phyloP scores from a whole-genome alignment of 2,888 invertebrate species.

The Onchidella celtica region DNA sequence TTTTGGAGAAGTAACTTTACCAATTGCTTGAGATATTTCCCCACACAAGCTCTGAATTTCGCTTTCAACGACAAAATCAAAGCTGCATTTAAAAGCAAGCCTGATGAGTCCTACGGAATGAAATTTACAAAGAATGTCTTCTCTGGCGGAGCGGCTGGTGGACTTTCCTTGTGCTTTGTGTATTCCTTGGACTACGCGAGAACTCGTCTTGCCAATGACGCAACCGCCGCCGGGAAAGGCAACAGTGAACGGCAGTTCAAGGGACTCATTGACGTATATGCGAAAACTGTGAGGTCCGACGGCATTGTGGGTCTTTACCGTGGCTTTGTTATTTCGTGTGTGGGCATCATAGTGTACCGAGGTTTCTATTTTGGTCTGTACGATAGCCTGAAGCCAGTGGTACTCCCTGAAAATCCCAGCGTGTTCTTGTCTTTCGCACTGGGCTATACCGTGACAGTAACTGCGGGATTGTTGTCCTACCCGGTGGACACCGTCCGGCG shows the following conservation, averaged over 20 bases:
- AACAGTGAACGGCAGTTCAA: constrained; percentile 88
- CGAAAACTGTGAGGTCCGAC: constrained; percentile 78
- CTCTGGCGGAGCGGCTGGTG: constrained; percentile 79
- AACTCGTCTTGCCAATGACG: constrained; percentile 79
- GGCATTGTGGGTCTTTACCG: constrained; percentile 80
- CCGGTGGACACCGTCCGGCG: constrained; percentile 96
- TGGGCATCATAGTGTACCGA: constrained; percentile 80
- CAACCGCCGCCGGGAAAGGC: constrained; percentile 73
- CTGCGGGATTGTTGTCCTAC: constrained; percentile 96
- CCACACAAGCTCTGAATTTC: constrained; percentile 81
- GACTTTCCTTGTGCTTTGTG: constrained; percentile 79
- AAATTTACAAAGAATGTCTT: constrained; percentile 88
- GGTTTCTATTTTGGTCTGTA: constrained; percentile 80
- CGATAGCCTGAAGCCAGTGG: constrained; percentile 79
- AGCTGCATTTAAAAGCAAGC: constrained; percentile 84
- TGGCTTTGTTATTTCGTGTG: constrained; percentile 80
- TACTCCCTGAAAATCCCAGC: constrained; percentile 74
- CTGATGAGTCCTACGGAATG: constrained; percentile 70
- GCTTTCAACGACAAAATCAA: constrained; percentile 90
- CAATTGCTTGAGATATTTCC: constrained; percentile 86
- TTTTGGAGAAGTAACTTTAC: constrained; percentile 97
- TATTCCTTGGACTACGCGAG: constrained; percentile 80
- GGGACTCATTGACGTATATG: constrained; percentile 85
- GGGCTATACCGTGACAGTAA: constrained; percentile 86
- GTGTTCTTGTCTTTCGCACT: constrained; percentile 73